Base-by-base conservation (phyloP, 2,888 invertebrate genomes). In the Chymomyza fuscimana region DNA sequence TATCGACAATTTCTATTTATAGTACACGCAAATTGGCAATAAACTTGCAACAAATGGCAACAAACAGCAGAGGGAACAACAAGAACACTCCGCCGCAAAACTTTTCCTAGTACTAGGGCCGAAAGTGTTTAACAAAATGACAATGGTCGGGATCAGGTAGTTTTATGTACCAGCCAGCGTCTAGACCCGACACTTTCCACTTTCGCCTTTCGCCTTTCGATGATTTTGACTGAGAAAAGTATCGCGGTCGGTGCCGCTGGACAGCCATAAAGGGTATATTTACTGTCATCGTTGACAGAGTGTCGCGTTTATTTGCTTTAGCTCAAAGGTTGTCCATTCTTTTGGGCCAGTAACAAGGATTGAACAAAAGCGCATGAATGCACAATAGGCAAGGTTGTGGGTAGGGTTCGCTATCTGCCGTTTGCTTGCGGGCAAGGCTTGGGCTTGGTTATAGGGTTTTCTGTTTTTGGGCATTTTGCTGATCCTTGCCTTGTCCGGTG, bases 331-430 rank as follows among this genome's bases (percentile, higher is more conserved):
- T 69, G 70, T 54, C 36, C 68, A 75, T 70, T 71, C 69, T 63
- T 32, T 7, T 56, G 36, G 16, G 22, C 16, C n/a, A 9, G 46
- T 5, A 22, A 51, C 16, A 65, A n/a, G 60, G 72, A 67, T 32
- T 46, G 29, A 68, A 67, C 54, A 58, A 40, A 86, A 74, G 77
- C 74, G 56, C 54, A 68, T 76, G 73, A 72, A 67, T 73, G 73
- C 72, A 85, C 88, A 85, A 87, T 89, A 85, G 85, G 85, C 89
- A 87, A 86, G 89, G 89, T 88, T 87, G 88, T 65, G 78, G 84
- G 74, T 88, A 76, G 73, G 82, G 77, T 82, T 73, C 46, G 59
- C 40, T 54, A 62, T 73, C 32, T 7, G 4, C 32, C 32, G 6
- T 32, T 32, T 32, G 32, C 32, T 32, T 32, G 32, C 32, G 79